Percentiles rank a stretch among this genome's conserved stretches.
Conservation (phyloP, 1,140 invertebrate genomes). For the Drepana arcuata region DNA sequence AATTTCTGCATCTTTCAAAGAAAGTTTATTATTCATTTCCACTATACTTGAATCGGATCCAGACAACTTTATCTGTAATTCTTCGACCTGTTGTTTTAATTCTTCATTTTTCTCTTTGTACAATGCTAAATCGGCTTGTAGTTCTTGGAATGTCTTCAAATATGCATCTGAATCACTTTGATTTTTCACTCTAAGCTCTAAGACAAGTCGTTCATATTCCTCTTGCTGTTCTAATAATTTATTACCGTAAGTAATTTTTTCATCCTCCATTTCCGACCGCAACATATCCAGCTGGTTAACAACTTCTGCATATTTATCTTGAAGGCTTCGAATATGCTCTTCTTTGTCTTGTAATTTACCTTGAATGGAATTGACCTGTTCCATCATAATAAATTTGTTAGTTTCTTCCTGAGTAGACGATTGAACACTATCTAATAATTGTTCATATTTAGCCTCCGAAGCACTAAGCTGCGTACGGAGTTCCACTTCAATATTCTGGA, state of each 20-base stretch:
- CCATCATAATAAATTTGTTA: slow-evolving; percentile 58
- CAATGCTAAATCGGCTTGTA: slow-evolving; percentile 36
- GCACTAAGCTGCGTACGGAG: slow-evolving; percentile 56
- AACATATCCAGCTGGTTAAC: slow-evolving; percentile 59
- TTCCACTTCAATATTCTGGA: slow-evolving; percentile 66
- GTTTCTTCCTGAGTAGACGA: slow-evolving; percentile 64
- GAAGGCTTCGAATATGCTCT: slow-evolving; percentile 48
- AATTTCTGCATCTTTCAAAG: slow-evolving; percentile 54
- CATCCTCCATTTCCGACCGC: slow-evolving; percentile 57
- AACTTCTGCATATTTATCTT: slow-evolving; percentile 46
- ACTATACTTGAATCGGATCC: slow-evolving; percentile 25
- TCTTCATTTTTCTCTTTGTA: slow-evolving; percentile 35
- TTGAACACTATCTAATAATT: slow-evolving; percentile 59
- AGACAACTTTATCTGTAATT: slow-evolving; percentile 16
- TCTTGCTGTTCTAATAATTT: slow-evolving; percentile 57
- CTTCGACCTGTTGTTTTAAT: slow-evolving; percentile 23
- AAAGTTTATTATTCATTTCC: slow-evolving; percentile 43
- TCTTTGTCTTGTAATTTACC: slow-evolving; percentile 66
- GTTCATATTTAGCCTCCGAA: slow-evolving; percentile 68
- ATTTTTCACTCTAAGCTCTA: slow-evolving; percentile 32
- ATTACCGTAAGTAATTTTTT: slow-evolving; percentile 59
- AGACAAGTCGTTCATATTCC: slow-evolving; percentile 53
- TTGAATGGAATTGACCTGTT: slow-evolving; percentile 51
- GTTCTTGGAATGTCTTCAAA: slow-evolving; percentile 24
- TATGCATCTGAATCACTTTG: slow-evolving; percentile 25